Conservation (phyloP, 1,140 invertebrate species). For the Drosophila ananassae region DNA sequence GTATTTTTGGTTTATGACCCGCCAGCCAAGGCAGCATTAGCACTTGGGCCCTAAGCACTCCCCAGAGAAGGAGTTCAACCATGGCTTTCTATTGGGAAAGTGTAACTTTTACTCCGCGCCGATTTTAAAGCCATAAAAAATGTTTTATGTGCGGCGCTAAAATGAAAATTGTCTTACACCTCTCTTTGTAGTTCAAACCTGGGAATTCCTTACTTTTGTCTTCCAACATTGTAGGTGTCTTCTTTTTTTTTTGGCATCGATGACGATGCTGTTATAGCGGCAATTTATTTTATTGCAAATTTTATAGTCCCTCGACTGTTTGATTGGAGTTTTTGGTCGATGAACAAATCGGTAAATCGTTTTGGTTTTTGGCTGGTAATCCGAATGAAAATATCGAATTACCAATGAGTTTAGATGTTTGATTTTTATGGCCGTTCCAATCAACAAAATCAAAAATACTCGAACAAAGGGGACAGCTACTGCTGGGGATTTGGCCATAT, state of each 20-base stretch:
- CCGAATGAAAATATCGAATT: slow-evolving; percentile 67
- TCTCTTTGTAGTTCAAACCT: slow-evolving; percentile 30
- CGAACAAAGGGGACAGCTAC: slow-evolving; percentile 7
- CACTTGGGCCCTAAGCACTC: slow-evolving; percentile 57
- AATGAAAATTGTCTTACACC: slow-evolving; percentile 74
- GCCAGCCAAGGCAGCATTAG: slow-evolving; percentile 34
- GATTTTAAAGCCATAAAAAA: slow-evolving; percentile 82
- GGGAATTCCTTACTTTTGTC: slow-evolving; percentile 12
- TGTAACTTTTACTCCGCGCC: slow-evolving; percentile 76
- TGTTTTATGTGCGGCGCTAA: slow-evolving; percentile 75
- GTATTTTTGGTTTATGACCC: slow-evolving; percentile 66
- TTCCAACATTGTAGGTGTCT: slow-evolving; percentile 49
- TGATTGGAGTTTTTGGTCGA: slow-evolving; percentile 57
- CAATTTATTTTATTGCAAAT: slow-evolving; percentile 82
- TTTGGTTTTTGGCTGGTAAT: slow-evolving; percentile 41
- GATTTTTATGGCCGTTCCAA: slow-evolving; percentile 54
- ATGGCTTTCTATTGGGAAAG: slow-evolving; percentile 74
- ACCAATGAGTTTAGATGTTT: slow-evolving; percentile 65
- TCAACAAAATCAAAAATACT: slow-evolving; percentile 7
- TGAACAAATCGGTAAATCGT: slow-evolving; percentile 21
- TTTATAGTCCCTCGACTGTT: slow-evolving; percentile 69
- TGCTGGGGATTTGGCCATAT: slow-evolving; percentile 34
- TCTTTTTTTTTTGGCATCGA: slow-evolving; percentile 4
- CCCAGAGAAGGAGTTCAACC: slow-evolving; percentile 41
- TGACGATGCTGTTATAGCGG: slow-evolving; percentile 48